Conservation (phyloP, 2,113 vertebrate genomes). For the Bolborhynchus lineola region DNA sequence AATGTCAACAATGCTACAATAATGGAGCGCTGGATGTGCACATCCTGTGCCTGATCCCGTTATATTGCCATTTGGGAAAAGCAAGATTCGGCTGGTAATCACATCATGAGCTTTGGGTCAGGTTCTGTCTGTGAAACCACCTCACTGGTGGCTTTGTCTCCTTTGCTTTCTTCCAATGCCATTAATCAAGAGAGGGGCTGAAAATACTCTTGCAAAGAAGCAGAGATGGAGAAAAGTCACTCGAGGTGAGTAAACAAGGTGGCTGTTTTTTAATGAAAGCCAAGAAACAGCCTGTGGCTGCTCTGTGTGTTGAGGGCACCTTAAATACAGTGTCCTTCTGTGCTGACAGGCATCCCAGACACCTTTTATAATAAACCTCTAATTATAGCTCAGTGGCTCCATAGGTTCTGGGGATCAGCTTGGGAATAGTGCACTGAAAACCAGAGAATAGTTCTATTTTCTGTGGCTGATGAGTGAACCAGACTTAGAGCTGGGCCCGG, state of each 20-base stretch:
- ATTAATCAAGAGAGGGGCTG: background rate
- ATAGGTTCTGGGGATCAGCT: background rate
- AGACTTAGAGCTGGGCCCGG: background rate
- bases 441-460: conserved; percentile 15
- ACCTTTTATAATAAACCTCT: conserved; percentile 32
- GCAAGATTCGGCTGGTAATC: background rate
- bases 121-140: background rate
- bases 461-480: background rate
- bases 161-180: background rate
- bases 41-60: background rate
- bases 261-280: background rate
- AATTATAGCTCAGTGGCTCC: conserved; percentile 40
- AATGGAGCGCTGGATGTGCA: background rate
- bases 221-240: background rate
- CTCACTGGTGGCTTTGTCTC: background rate
- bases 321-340: conserved; percentile 24
- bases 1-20: background rate
- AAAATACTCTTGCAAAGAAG: background rate
- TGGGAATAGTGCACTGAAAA: background rate
- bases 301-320: background rate
- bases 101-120: background rate
- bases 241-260: conserved; percentile 50
- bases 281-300: background rate
- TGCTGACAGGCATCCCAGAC: conserved; percentile 30
- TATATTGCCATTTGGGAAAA: background rate